Evolutionary conservation across 2,113 vertebrate genomes (phyloP), one percentile per base, ranked within the genome.

Genomic region (Chaenogobius annularis): DNA sequence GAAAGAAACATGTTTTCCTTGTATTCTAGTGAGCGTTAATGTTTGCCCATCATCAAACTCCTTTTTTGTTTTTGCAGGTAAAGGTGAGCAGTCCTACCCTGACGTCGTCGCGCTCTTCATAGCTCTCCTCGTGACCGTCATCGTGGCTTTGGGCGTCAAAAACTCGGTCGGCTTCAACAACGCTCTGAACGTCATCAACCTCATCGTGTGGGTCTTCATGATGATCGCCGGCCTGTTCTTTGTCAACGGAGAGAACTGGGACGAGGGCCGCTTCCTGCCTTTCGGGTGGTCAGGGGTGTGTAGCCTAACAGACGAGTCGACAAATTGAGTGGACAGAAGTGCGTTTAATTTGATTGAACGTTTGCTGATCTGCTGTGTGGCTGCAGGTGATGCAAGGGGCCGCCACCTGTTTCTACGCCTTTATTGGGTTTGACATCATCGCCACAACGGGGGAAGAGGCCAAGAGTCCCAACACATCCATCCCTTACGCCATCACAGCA

Each of bases 391-490:
- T 99, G 86, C 96, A 99, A 87, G 98, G 98, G 14, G 98, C 98
- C 19, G 98, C 98, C 0, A 99, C 97, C 0, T 99, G 97, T 70
- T 99, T 99, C 92, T 99, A 99, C 0, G 98, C 98, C 72, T 99
- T 99, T 87, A 99, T 99, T 2, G 98, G 98, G 35, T 99, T 99
- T 26, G 98, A 99, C 89, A 99, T 99, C 86, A 99, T 99, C 0
- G 98, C 98, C 23, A 99, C 98, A 40, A 99, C 97, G 0, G 97
- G 98, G 81, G 98, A 99, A 78, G 97, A 99, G 80, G 98, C 98
- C 0, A 98, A 99, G 89, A 99, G 94, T 72, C 98, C 98, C 63
- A 96, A 99, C 91, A 99, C 98, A 0, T 99, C 97, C 80, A 99
- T 99, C 81, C 98, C 98, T 0, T 99, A 99, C 0, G 98, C 98